Base-by-base conservation (phyloP, 92 coral and sea anemone genomes). In the Porites divaricata region DNA sequence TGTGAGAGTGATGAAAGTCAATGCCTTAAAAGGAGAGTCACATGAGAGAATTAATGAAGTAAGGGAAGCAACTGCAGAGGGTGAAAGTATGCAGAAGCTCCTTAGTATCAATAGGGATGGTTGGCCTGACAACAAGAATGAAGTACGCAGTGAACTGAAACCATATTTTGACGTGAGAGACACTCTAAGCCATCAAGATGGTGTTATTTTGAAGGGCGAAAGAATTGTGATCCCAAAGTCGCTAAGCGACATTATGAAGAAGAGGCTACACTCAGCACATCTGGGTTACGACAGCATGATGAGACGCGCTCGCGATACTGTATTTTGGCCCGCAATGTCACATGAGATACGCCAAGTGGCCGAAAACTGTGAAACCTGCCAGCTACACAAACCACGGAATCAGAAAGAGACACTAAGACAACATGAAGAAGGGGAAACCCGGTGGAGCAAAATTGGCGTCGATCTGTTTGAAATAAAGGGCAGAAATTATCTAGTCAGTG, bases 121-220 rank as follows among this genome's bases (percentile, higher is more conserved):
- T 13, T 91, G 89, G 92, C 90, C 88, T 49, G 77, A 79, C 50
- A 51, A 73, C 58, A 88, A 82, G 78, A 66, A 50, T 11, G 84
- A 79, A 11, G 77, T 87, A n/a, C 89, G 84, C 22, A 10, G 62
- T 15, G 57, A 76, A 16, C 83, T 72, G 61, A 28, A 22, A 82
- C 87, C 72, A 48, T 88, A 85, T 69, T 91, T 88, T 69, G 86
- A 67, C 8, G 58, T 91, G 57, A 61, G 88, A 14, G 88, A 91
- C 62, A 35, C 84, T 9, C 61, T 91, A 52, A 77, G 81, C 50
- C 62, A 15, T 20, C 50, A 45, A 63, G 73, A 90, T 78, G 89
- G 84, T 26, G 70, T 85, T 50, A 9, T 53, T 53, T 14, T 53
- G 58, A 80, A 65, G 66, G 81, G 28, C 8, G 80, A 86, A 17